Percentiles rank a stretch among this genome's conserved stretches.
phyloP scores from a whole-genome alignment of 2,888 invertebrate genomes.

The Automeris io region DNA sequence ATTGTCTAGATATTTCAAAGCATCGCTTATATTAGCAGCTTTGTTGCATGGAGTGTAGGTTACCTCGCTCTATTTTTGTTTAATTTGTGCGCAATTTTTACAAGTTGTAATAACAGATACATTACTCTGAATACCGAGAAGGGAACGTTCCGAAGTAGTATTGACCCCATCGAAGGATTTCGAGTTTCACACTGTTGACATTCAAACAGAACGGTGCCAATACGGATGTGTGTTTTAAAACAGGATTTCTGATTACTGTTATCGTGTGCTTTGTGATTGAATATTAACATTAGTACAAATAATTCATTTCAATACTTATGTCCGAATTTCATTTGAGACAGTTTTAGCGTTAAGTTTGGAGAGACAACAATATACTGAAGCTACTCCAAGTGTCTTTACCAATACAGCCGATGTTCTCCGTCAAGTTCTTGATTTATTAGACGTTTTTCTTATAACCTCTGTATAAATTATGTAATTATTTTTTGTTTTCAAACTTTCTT shows the following conservation, averaged over 20 bases:
- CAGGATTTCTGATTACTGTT: slow-evolving; percentile 8
- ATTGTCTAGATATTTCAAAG: no score
- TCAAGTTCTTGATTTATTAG: no score
- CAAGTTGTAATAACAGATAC: neutral
- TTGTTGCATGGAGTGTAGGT: neutral
- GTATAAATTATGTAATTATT: no score
- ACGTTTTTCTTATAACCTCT: no score
- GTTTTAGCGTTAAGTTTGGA: no score
- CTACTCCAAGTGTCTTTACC: no score
- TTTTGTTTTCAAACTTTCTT: no score
- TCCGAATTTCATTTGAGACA: no score
- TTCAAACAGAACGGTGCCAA: slow-evolving; percentile 36
- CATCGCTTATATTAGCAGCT: neutral
- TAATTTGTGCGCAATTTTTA: neutral
- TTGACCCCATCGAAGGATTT: slow-evolving; percentile 52
- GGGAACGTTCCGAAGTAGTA: slow-evolving; percentile 28
- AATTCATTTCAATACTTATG: no score
- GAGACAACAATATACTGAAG: no score
- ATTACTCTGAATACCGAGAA: slow-evolving; percentile 22
- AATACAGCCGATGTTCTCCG: no score
- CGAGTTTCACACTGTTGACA: slow-evolving; percentile 35
- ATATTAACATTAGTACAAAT: neutral
- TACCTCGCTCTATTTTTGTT: neutral
- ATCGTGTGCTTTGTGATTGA: slow-evolving; percentile 6
- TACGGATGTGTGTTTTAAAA: slow-evolving; percentile 32